phyloP scores from a whole-genome alignment of 2,797 vertebrate genomes.

The Echiichthys vipera region DNA sequence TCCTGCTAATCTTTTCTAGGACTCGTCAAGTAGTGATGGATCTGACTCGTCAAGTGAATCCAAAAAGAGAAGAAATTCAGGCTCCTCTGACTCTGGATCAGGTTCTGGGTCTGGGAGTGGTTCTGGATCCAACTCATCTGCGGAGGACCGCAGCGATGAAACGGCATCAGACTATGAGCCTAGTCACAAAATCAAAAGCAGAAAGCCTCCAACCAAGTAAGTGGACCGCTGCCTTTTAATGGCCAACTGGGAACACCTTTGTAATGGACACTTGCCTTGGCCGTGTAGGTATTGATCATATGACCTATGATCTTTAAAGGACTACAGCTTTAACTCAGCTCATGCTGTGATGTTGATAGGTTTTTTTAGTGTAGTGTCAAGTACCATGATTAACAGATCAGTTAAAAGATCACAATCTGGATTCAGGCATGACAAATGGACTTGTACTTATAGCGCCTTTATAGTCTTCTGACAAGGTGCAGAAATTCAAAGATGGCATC shows the following conservation, averaged over 20 bases:
- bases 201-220: conserved; percentile 94
- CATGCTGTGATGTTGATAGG: too few species aligned
- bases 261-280: background rate
- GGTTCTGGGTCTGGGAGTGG: conserved; percentile 88
- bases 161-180: conserved; percentile 98
- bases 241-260: background rate
- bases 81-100: conserved; percentile 87
- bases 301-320: background rate
- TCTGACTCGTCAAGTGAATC: conserved; percentile 81
- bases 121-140: conserved; percentile 87
- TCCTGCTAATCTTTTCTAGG: conserved; percentile 76
- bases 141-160: conserved; percentile 91
- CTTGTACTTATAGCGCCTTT: too few species aligned
- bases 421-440: too few species aligned
- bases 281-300: background rate
- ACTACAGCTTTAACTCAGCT: background rate
- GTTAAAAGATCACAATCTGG: too few species aligned
- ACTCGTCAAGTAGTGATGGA: conserved; percentile 86
- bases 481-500: too few species aligned
- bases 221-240: conserved; percentile 1
- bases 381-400: too few species aligned
- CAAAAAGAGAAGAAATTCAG: conserved; percentile 89
- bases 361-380: too few species aligned
- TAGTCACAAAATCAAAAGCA: conserved; percentile 95
- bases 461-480: too few species aligned